Percentiles rank a stretch among this genome's conserved stretches.
Evolutionary conservation across 1,140 invertebrate species (phyloP).

Genomic region (Aporrectodea caliginosa): DNA sequence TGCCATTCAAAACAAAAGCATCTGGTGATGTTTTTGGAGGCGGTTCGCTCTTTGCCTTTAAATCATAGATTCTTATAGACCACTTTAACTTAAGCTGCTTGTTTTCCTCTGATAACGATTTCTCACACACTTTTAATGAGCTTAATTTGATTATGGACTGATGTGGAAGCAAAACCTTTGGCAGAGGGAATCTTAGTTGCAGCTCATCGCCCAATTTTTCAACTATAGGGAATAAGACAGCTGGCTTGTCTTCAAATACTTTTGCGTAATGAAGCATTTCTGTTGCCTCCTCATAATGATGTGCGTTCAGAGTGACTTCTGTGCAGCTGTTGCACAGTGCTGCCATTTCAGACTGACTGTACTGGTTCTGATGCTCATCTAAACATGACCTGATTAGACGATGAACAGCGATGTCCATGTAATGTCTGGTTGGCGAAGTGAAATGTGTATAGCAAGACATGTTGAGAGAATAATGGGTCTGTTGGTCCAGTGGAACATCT

Average conservation of each 20-base stretch:
- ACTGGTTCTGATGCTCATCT: neutral
- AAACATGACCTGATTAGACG: conserved; percentile 38
- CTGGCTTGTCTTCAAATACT: neutral
- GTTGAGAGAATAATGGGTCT: conserved; percentile 36
- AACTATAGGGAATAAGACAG: neutral
- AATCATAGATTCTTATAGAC: neutral
- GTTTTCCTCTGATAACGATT: neutral
- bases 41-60: neutral
- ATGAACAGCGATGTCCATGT: conserved; percentile 51
- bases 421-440: conserved; percentile 56
- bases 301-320: neutral
- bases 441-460: conserved; percentile 51
- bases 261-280: neutral
- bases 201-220: neutral
- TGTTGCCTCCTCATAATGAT: neutral
- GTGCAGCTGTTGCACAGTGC: conserved; percentile 3
- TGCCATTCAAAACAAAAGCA: neutral
- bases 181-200: neutral
- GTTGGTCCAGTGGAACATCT: conserved; percentile 5
- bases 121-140: neutral
- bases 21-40: neutral
- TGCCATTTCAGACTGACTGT: neutral
- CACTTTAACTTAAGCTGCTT: neutral
- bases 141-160: neutral
- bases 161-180: neutral